Percentiles rank a stretch among this genome's conserved stretches.
phyloP scores from a whole-genome alignment of 2,797 vertebrate genomes.

The Cuniculus paca region DNA sequence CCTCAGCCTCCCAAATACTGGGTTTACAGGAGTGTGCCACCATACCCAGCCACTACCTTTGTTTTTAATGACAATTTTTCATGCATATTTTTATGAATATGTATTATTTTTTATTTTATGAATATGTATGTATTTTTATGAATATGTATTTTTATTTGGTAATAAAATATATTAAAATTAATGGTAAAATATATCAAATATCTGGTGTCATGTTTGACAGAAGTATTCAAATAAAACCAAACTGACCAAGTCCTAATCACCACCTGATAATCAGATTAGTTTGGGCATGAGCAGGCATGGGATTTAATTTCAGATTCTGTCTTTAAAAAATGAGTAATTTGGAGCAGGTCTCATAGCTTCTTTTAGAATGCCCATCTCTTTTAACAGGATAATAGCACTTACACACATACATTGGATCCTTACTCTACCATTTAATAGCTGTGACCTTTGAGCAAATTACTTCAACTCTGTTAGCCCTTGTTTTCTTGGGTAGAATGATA shows the following conservation, averaged over 20 bases:
- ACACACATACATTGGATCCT: background rate
- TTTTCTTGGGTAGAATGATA: background rate
- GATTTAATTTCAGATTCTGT: background rate
- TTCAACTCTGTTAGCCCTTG: background rate
- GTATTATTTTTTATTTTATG: background rate
- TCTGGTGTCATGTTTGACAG: background rate
- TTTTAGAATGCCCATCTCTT: background rate
- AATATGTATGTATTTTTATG: background rate
- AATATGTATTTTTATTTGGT: background rate
- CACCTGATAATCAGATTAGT: background rate
- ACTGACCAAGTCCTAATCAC: background rate
- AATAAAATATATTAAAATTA: background rate
- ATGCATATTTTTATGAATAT: background rate
- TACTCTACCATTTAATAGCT: background rate
- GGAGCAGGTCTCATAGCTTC: background rate
- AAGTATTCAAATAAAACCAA: background rate
- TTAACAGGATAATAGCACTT: background rate
- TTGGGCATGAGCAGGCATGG: background rate
- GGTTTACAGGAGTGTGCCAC: too few relatives aligned
- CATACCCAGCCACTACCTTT: too few relatives aligned
- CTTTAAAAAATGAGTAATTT: background rate
- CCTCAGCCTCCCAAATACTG: too few relatives aligned
- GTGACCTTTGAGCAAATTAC: background rate
- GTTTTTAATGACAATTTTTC: background rate
- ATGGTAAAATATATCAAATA: background rate